A percentile compares a stretch with the other conserved stretches of the same genome.
Evolutionary conservation across 2,797 vertebrate species (phyloP).

Genomic region (Zenarchopterus dispar): DNA sequence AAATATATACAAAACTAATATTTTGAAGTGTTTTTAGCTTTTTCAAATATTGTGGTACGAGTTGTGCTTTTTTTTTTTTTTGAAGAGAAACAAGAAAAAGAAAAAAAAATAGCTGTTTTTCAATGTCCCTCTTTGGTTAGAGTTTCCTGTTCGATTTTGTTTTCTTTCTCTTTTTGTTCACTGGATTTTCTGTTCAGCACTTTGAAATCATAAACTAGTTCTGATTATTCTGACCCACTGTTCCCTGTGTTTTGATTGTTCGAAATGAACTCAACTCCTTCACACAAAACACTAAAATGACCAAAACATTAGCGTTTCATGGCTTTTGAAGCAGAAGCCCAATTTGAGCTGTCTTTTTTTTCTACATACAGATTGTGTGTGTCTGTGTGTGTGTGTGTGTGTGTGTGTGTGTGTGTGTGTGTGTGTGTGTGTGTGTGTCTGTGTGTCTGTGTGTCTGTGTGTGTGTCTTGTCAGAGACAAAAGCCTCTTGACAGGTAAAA

Average conservation of each 20-base stretch:
- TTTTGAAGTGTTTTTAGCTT: constrained; percentile 91
- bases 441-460: neutral
- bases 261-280: neutral
- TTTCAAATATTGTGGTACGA: constrained; percentile 90
- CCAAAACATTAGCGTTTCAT: constrained; percentile 8
- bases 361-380: too few species aligned
- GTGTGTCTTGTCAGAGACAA: constrained; percentile 44
- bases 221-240: constrained; percentile 80
- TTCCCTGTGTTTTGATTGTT: constrained; percentile 69
- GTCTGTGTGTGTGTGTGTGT: too few species aligned
- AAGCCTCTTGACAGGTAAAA: constrained; percentile 74
- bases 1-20: constrained; percentile 86
- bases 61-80: constrained; percentile 86
- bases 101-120: constrained; percentile 80
- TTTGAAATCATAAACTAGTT: constrained; percentile 89
- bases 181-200: constrained; percentile 90
- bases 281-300: constrained; percentile 16
- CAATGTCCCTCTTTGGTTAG: constrained; percentile 81
- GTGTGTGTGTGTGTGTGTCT: too few species aligned
- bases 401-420: too few species aligned
- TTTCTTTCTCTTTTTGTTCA: constrained; percentile 84
- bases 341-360: too few species aligned
- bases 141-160: constrained; percentile 76
- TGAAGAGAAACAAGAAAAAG: constrained; percentile 66
- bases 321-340: neutral